phyloP scores from a whole-genome alignment of 2,113 vertebrate genomes.

The Nannospalax galili region DNA sequence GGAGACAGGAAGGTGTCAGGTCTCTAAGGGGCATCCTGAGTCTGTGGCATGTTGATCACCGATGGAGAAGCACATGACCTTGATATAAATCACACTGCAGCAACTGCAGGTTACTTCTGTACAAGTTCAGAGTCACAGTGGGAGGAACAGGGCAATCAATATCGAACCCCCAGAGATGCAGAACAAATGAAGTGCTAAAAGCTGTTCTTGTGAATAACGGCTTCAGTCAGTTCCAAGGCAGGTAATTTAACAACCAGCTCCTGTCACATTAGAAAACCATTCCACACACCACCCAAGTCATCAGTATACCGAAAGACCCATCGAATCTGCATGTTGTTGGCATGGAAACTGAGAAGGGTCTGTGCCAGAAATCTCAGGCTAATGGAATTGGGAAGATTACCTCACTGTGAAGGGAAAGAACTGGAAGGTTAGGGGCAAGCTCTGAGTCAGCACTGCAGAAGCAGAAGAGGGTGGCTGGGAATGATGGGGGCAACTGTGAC shows the following conservation, averaged over 20 bases:
- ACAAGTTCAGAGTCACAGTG: background rate
- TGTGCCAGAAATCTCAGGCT: background rate
- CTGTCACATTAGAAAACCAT: background rate
- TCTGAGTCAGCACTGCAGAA: background rate
- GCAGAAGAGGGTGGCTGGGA: too few species aligned
- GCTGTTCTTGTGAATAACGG: background rate
- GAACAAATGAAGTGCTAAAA: background rate
- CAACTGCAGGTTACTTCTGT: background rate
- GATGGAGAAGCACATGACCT: fast-evolving
- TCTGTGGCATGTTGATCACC: fast-evolving
- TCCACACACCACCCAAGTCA: background rate
- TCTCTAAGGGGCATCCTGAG: background rate
- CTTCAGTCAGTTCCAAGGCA: background rate
- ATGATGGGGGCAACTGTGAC: too few species aligned
- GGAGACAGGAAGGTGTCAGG: background rate
- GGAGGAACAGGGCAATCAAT: background rate
- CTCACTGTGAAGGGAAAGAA: background rate
- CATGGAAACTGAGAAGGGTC: background rate
- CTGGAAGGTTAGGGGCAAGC: fast-evolving
- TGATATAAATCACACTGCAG: background rate
- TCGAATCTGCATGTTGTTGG: background rate
- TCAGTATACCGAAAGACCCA: fast-evolving
- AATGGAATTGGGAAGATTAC: background rate
- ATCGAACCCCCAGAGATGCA: background rate
- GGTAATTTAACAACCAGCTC: background rate